Evolutionary conservation across 2,113 vertebrate genomes (phyloP), one percentile per base, ranked within the genome.

Genomic region (Triplophysa siluroides): DNA sequence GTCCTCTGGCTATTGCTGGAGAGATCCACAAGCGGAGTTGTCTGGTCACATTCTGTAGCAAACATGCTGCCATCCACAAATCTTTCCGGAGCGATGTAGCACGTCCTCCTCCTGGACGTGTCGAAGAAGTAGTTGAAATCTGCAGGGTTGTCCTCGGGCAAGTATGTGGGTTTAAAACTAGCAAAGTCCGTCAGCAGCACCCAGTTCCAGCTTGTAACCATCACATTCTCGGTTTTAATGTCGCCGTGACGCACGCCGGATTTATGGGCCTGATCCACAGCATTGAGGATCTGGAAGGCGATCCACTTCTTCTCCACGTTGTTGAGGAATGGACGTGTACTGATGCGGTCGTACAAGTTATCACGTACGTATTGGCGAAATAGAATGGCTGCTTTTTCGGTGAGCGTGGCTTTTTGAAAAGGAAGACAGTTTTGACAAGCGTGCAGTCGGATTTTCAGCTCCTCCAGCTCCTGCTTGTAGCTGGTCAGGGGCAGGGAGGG

Each of bases 121-220:
- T 99, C 97, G 13, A 99, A 99, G 88, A 99, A 99, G 86, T 99
- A 98, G 89, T 99, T 99, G 90, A 99, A 99, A 88, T 99, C 97
- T 0, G 98, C 97, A 0, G 98, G 97, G 88, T 98, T 99, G 90
- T 99, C 97, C 89, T 99, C 98, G 0, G 98, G 98, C 70, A 99
- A 92, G 8, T 95, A 98, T 1, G 97, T 98, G 74, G 97, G 98
- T 75, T 99, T 99, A 90, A 99, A 99, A 89, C 96, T 98, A 82
- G 97, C 97, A 75, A 99, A 98, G 90, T 99, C 98, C 0, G 96
- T 98, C 0, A 99, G 92, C 84, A 99, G 94, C 63, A 98, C 96
- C 98, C 97, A 99, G 88, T 98, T 99, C 98, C 98, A 99, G 91
- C 96, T 98, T 79, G 96, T 97, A 79, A 99, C 97, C 98, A 99